phyloP scores from a whole-genome alignment of 2,888 invertebrate species.

The Euplagia quadripunctaria region DNA sequence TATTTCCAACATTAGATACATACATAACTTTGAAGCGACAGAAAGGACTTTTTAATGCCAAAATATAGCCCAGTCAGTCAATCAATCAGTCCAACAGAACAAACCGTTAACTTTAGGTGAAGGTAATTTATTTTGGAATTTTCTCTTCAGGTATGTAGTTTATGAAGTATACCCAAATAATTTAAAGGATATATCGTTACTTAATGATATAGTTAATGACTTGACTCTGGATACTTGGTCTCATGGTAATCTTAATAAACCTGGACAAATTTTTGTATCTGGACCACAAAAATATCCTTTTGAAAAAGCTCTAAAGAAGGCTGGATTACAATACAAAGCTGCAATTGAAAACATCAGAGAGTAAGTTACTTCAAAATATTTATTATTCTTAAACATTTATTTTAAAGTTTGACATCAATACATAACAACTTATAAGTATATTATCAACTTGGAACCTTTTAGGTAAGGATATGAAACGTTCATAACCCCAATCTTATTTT shows the following conservation, averaged over 20 bases:
- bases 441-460: no score
- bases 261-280: constrained; percentile 65
- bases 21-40: no score
- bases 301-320: constrained; percentile 51
- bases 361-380: constrained; percentile 56
- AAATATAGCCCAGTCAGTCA: no score
- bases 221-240: constrained; percentile 66
- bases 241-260: constrained; percentile 54
- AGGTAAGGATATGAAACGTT: neutral
- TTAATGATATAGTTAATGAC: constrained; percentile 56
- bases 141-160: constrained; percentile 62
- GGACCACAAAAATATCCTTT: constrained; percentile 54
- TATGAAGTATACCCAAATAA: constrained; percentile 63
- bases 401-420: no score
- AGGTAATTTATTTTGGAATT: neutral
- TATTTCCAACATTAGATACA: no score
- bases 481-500: neutral
- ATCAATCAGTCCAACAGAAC: neutral
- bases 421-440: no score
- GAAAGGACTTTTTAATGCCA: no score
- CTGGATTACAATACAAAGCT: constrained; percentile 58
- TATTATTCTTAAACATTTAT: neutral
- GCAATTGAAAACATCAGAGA: constrained; percentile 67
- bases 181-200: constrained; percentile 53
- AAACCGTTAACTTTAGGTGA: neutral